Evolutionary conservation across 2,113 vertebrate species (phyloP), one percentile per base, ranked within the genome.

Genomic region (Dascyllus trimaculatus): DNA sequence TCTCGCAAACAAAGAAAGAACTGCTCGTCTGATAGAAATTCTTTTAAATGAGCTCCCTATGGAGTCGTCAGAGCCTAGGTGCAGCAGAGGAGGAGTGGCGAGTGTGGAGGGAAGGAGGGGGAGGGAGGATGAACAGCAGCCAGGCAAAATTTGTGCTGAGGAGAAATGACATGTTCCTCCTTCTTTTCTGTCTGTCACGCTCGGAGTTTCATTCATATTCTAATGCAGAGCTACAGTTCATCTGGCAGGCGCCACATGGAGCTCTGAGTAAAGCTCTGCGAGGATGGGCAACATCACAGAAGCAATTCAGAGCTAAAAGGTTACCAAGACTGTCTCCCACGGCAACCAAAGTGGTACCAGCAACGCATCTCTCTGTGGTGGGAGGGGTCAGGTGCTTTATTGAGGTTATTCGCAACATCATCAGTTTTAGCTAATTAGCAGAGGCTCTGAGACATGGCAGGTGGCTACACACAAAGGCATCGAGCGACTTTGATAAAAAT

Each of bases 11-110:
- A 74, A 43, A 66, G n/a, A 59, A 21, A 14, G 32, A 85, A 61
- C 60, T 9, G 35, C 58, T 62, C 49, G 67, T 62, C 46, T 59
- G 64, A 85, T 62, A 77, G 64, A 77, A 71, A 73, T 67, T 48
- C 57, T 58, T 83, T 83, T 78, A 86, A 88, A 85, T 82, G 71
- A 84, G 87, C 78, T 87, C 87, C 84, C 84, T 7, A 29, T 53
- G 84, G 80, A 82, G 65, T 61, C 49, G 18, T 78, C 80, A 77
- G 35, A 75, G 64, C 26, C 57, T 45, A 65, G 75, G 71, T 77
- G 79, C 51, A 70, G 35, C 79, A 71, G 74, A 78, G 56, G 66
- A 78, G 59, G 21, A 46, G 73, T 13, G n/a, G 38, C 46, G 75
- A n/a, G 17, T 52, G 3, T 22, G 64, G 22, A 15, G 53, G 24